Evolutionary conservation across 2,113 vertebrate species (phyloP).

Genomic region (Aix galericulata): DNA sequence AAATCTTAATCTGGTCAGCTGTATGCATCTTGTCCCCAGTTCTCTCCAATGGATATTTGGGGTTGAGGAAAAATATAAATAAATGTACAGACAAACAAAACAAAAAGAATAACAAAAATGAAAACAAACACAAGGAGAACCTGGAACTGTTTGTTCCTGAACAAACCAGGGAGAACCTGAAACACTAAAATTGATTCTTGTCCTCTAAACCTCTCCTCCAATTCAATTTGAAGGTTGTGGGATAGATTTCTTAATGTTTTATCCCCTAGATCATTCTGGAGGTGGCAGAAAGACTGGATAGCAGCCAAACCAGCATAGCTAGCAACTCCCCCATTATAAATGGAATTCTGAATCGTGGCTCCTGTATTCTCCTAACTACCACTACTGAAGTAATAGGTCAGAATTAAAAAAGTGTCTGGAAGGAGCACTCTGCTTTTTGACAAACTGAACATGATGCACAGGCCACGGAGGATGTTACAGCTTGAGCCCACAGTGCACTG

Average conservation of each 20-base stretch:
- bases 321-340: background rate
- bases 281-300: background rate
- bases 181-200: background rate
- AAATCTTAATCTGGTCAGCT: slow-evolving; percentile 72
- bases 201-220: background rate
- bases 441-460: background rate
- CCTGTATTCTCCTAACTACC: background rate
- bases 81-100: background rate
- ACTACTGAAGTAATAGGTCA: background rate
- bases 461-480: background rate
- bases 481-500: background rate
- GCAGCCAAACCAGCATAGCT: background rate
- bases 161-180: background rate
- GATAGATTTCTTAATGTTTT: background rate
- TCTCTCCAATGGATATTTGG: background rate
- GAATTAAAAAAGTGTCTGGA: background rate
- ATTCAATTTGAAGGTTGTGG: background rate
- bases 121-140: background rate
- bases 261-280: background rate
- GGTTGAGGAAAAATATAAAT: background rate
- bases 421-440: background rate
- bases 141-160: background rate
- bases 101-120: background rate
- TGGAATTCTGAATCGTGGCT: background rate
- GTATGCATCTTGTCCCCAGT: background rate